Evolutionary conservation across 2,888 invertebrate genomes (phyloP).

Genomic region (Lasioglossum oenotherae): DNA sequence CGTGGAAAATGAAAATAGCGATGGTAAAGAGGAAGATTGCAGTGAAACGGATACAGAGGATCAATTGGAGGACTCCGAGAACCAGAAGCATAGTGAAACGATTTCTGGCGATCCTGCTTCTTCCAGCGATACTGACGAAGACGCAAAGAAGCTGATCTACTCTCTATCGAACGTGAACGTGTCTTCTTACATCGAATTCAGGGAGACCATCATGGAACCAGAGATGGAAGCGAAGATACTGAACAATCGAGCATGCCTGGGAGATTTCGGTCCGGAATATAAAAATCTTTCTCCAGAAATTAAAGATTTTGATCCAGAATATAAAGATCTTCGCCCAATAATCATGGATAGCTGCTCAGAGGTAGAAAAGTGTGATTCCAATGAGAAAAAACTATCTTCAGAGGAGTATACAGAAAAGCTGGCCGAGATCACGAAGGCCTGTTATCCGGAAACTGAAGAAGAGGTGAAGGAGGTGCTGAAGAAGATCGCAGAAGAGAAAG

Average conservation of each 20-base stretch:
- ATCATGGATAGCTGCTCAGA: not conserved
- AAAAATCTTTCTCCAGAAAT: not conserved
- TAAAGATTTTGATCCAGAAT: not conserved
- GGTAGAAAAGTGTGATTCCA: not conserved
- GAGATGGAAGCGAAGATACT: slow-evolving; percentile 21
- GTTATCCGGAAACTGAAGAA: slow-evolving; percentile 46
- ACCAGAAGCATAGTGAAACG: not conserved
- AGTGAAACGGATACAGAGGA: not conserved
- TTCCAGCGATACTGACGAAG: slow-evolving; percentile 41
- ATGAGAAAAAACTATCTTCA: not conserved
- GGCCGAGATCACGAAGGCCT: slow-evolving; percentile 38
- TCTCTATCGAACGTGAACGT: slow-evolving; percentile 26
- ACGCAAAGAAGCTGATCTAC: slow-evolving; percentile 27
- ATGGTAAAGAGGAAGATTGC: not conserved
- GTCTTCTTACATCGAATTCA: slow-evolving; percentile 24
- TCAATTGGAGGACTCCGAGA: not conserved
- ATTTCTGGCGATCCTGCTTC: not conserved
- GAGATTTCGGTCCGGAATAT: not conserved
- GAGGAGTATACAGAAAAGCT: slow-evolving; percentile 47
- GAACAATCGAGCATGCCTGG: not conserved
- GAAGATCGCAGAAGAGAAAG: slow-evolving; percentile 71
- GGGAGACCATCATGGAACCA: slow-evolving; percentile 32
- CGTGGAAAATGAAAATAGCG: not conserved
- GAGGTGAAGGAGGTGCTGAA: slow-evolving; percentile 62
- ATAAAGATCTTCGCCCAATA: not conserved